Evolutionary conservation across 2,888 invertebrate species (phyloP).

Genomic region (Ecdyonurus torrentis): DNA sequence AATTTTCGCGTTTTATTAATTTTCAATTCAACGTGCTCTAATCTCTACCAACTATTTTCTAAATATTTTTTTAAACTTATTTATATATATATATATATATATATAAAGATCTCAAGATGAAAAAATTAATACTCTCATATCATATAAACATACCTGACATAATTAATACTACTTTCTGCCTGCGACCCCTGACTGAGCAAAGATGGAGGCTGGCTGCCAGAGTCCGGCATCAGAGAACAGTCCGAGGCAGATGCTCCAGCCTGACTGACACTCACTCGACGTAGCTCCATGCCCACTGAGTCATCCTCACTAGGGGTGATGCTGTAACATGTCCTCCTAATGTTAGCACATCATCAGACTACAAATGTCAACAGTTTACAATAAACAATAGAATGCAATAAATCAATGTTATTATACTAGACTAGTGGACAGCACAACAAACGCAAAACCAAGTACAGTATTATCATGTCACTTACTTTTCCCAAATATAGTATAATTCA

Average conservation of each 20-base stretch:
- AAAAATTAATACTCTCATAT: too few relatives aligned
- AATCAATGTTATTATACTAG: neutral
- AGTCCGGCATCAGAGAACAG: slow-evolving; percentile 3
- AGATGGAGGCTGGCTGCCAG: neutral
- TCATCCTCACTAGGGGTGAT: slow-evolving; percentile 27
- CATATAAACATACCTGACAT: neutral
- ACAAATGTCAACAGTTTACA: neutral
- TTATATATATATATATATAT: too few relatives aligned
- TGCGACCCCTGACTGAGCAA: neutral
- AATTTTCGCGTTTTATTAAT: too few relatives aligned
- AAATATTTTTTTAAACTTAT: too few relatives aligned
- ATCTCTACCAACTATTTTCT: too few relatives aligned
- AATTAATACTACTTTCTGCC: neutral
- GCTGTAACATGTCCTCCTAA: slow-evolving; percentile 16
- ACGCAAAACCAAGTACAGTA: too few relatives aligned
- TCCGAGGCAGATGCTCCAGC: slow-evolving; percentile 21
- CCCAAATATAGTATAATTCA: too few relatives aligned
- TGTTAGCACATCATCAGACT: neutral
- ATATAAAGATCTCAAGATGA: too few relatives aligned
- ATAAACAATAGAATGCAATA: neutral
- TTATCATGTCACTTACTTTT: too few relatives aligned
- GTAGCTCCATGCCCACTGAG: slow-evolving; percentile 24
- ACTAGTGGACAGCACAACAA: too few relatives aligned
- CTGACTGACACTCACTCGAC: slow-evolving; percentile 27
- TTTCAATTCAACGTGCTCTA: too few relatives aligned